Conservation (phyloP, 2,888 invertebrate genomes). For the Melipona bicolor region DNA sequence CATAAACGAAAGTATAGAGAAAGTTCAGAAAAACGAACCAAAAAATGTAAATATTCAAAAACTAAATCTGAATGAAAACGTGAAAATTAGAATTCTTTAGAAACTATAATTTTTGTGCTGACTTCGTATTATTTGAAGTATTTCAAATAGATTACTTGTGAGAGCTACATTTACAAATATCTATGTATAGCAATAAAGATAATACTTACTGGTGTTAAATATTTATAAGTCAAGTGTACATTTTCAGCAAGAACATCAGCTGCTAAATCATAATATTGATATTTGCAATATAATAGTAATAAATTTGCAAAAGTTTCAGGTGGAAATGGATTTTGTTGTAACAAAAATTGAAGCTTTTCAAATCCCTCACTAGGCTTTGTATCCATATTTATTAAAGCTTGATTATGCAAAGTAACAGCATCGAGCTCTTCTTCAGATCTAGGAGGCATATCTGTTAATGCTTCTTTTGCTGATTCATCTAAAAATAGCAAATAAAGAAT, state of each 20-base stretch:
- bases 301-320: slow-evolving; percentile 99
- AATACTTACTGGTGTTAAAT: slow-evolving; percentile 91
- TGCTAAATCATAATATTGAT: slow-evolving; percentile 98
- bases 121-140: slow-evolving; percentile 20
- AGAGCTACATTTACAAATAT: slow-evolving; percentile 5
- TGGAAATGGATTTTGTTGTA: slow-evolving; percentile 98
- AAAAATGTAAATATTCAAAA: slow-evolving; percentile 80
- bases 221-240: slow-evolving; percentile 97
- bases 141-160: slow-evolving; percentile 6
- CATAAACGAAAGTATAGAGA: slow-evolving; percentile 66
- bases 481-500: slow-evolving; percentile 66
- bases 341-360: slow-evolving; percentile 95
- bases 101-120: slow-evolving; percentile 7
- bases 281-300: slow-evolving; percentile 96
- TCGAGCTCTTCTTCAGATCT: slow-evolving; percentile 98
- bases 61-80: slow-evolving; percentile 68
- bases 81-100: background rate
- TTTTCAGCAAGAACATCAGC: slow-evolving; percentile 99
- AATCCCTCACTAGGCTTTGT: slow-evolving; percentile 96
- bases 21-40: slow-evolving; percentile 71
- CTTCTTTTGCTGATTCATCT: slow-evolving; percentile 94
- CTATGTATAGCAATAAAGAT: slow-evolving; percentile 22
- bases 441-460: slow-evolving; percentile 95
- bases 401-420: slow-evolving; percentile 98
- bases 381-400: slow-evolving; percentile 96